A percentile compares a stretch with the other conserved stretches of the same genome.
Evolutionary conservation across 2,797 vertebrate species (phyloP).

Genomic region (Sebastolobus alascanus): DNA sequence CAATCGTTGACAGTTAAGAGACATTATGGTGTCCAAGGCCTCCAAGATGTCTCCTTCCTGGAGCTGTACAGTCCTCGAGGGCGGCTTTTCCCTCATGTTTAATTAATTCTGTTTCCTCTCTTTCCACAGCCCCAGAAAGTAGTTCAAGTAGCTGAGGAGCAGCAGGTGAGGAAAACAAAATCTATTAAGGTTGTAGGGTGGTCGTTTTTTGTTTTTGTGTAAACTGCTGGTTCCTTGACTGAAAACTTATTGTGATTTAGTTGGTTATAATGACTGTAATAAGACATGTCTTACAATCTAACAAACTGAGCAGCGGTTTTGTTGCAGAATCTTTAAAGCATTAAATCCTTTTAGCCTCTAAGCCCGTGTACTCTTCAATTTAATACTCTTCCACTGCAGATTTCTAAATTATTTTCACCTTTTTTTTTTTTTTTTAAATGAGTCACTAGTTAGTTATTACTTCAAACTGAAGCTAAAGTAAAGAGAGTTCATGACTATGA

Average conservation of each 20-base stretch:
- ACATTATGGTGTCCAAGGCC: conserved; percentile 27
- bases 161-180: conserved; percentile 77
- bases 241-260: not conserved
- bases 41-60: conserved; percentile 32
- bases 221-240: not conserved
- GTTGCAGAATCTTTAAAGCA: not conserved
- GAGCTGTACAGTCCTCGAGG: conserved; percentile 10
- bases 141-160: conserved; percentile 73
- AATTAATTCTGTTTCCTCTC: conserved; percentile 42
- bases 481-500: conserved; percentile 9
- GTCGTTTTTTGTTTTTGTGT: conserved; percentile 44
- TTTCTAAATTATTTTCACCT: not conserved
- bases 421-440: not conserved
- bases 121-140: conserved; percentile 78
- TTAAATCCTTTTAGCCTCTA: not conserved
- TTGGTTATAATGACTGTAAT: conserved; percentile 1
- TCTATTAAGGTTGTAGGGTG: conserved; percentile 25
- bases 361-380: not conserved
- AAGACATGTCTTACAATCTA: not conserved
- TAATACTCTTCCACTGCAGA: not conserved
- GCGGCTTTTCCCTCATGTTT: conserved; percentile 8
- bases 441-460: conserved; percentile 1
- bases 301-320: not conserved
- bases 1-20: conserved; percentile 40
- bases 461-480: conserved; percentile 13